Base-by-base conservation (phyloP, 1,140 invertebrate genomes). In the Aphidius gifuensis region DNA sequence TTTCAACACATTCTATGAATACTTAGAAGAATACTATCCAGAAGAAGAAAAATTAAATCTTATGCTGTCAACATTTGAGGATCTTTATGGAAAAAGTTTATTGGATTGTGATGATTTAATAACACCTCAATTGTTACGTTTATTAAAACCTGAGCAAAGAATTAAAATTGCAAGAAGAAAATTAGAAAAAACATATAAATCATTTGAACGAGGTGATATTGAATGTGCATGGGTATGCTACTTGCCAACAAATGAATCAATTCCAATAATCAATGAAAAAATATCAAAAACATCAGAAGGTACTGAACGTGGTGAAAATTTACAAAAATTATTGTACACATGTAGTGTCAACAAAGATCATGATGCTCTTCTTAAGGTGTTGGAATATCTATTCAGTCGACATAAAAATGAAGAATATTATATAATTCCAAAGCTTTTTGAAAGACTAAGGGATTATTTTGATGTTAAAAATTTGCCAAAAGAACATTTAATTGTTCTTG, bases 331-430 rank as follows among this genome's bases (percentile, higher is more conserved):
- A 58, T 68, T 80, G 5, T 70, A 64, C 16, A 61, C 54, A 6
- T 80, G 75, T 44, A 71, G 66, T 11, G 53, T 79, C 0, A 81
- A 80, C 48, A 40, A 72, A 0, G 68, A 73, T 48, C 47, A 70
- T 5, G 21, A 67, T 6, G 62, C 69, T 1, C 59, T 81, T 4
- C 51, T 71, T 0, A n/a, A 73, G 3, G 62, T 71, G 0, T 23
- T 81, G 1, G 51, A 65, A 7, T 77, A 74, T 32, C 8, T 76
- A 1, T 47, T 50, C 11, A 56, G 60, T 1, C 73, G 66, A 9
- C 71, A 75, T 40, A 73, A 61, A 23, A 77, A 77, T 40, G 78
- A 79, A 59, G 61, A 66, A n/a, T 0, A 6, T 1, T 53, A 49
- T 23, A 11, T 74, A 3, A 56, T 66, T 6, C 6, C 40, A 21